Evolutionary conservation across 2,888 invertebrate genomes (phyloP).

Genomic region (Noctua pronuba): DNA sequence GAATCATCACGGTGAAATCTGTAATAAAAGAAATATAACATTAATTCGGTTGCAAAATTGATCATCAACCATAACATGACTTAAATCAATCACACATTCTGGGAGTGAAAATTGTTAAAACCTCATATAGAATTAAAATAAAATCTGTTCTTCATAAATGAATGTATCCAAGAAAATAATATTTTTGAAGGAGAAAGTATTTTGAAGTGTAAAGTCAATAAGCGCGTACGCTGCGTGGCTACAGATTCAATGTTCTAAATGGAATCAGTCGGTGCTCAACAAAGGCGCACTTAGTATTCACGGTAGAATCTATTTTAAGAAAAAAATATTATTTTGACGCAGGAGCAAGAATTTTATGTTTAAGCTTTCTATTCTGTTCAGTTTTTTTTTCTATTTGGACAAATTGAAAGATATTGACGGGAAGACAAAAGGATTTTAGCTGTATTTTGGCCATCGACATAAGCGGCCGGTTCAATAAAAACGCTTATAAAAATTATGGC

Average conservation of each 20-base stretch:
- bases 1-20: constrained; percentile 56
- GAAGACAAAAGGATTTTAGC: background rate
- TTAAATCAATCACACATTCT: background rate
- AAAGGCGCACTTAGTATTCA: constrained; percentile 45
- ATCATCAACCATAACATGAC: background rate
- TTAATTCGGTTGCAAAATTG: constrained; percentile 1
- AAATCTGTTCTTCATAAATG: background rate
- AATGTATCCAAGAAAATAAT: background rate
- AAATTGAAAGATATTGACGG: background rate
- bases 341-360: background rate
- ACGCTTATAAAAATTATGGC: background rate
- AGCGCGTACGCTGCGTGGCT: constrained; percentile 16
- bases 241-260: constrained; percentile 36
- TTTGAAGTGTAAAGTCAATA: constrained; percentile 5
- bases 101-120: background rate
- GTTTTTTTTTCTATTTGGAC: background rate
- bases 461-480: background rate
- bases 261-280: constrained; percentile 38
- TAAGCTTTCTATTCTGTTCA: background rate
- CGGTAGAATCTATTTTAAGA: constrained; percentile 5
- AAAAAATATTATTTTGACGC: constrained; percentile 9
- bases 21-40: constrained; percentile 53
- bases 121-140: background rate
- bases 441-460: background rate
- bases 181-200: background rate